phyloP scores from a whole-genome alignment of 2,797 vertebrate genomes.

The Tapirus indicus region DNA sequence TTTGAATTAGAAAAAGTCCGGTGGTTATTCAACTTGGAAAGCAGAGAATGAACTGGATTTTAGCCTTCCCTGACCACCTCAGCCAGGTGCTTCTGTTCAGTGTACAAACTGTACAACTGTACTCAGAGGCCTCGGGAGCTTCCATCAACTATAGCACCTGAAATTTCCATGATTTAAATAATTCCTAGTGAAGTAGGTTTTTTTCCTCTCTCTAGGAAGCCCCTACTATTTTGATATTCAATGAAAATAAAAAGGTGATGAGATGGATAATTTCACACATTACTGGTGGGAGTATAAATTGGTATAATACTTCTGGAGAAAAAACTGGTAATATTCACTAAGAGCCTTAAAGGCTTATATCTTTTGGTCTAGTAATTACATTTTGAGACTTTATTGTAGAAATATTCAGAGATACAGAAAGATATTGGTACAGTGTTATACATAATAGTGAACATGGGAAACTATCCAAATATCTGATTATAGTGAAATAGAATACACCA shows the following conservation, averaged over 20 bases:
- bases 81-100: neutral
- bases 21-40: conserved; percentile 1
- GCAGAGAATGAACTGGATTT: neutral
- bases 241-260: neutral
- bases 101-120: neutral
- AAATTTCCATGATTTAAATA: conserved; percentile 8
- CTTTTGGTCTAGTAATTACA: neutral
- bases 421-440: neutral
- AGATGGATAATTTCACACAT: conserved; percentile 2
- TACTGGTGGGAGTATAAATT: neutral
- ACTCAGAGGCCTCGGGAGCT: neutral
- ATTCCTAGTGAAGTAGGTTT: neutral
- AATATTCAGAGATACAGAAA: neutral
- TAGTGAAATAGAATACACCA: neutral
- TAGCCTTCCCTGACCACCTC: neutral
- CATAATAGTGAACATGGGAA: neutral
- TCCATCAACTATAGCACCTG: neutral
- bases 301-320: neutral
- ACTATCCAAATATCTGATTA: neutral
- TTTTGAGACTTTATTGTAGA: neutral
- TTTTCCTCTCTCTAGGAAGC: neutral
- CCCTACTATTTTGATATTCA: conserved; percentile 2
- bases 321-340: conserved; percentile 2
- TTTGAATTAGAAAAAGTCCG: conserved; percentile 45
- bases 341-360: neutral